A percentile compares a stretch with the other conserved stretches of the same genome.
Conservation (phyloP, 53 echinoderm and acorn worm genomes). For the Hippasteria phrygiana region DNA sequence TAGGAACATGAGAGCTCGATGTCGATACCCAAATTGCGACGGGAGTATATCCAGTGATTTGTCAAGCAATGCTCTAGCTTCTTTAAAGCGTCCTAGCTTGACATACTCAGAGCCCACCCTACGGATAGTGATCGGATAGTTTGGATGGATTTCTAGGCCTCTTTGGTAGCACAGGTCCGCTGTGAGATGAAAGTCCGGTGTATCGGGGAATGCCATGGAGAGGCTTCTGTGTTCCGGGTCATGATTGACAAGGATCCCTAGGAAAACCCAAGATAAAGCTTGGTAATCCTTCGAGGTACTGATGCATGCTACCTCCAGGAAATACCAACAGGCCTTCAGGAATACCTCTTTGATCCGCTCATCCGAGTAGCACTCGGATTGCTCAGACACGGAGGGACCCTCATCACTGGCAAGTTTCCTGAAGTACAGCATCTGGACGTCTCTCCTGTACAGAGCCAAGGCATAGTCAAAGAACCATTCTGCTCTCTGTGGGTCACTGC, state of each 20-base stretch:
- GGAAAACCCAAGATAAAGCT: slow-evolving; percentile 76
- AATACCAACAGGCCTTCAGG: slow-evolving; percentile 65
- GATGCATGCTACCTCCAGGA: slow-evolving; percentile 60
- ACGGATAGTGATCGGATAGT: slow-evolving; percentile 68
- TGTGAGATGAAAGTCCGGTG: slow-evolving; percentile 13
- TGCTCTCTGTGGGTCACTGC: slow-evolving; percentile 55
- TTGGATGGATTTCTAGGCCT: slow-evolving; percentile 56
- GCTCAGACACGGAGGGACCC: neutral
- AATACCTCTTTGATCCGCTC: slow-evolving; percentile 64
- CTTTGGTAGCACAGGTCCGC: slow-evolving; percentile 69
- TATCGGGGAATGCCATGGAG: slow-evolving; percentile 25
- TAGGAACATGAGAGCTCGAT: slow-evolving; percentile 75
- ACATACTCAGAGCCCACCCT: slow-evolving; percentile 85
- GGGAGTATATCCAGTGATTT: slow-evolving; percentile 45
- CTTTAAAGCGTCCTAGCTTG: slow-evolving; percentile 60
- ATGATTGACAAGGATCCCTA: slow-evolving; percentile 79
- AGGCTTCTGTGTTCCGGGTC: slow-evolving; percentile 52
- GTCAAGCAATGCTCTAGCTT: slow-evolving; percentile 70
- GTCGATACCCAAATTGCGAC: slow-evolving; percentile 76
- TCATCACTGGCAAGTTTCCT: slow-evolving; percentile 35
- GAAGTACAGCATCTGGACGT: slow-evolving; percentile 83
- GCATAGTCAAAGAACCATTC: slow-evolving; percentile 95
- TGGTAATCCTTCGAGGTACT: slow-evolving; percentile 49
- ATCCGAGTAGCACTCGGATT: slow-evolving; percentile 34
- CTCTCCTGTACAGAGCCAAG: slow-evolving; percentile 77